Evolutionary conservation across 2,113 vertebrate genomes (phyloP).

Genomic region (Pongo abelii): DNA sequence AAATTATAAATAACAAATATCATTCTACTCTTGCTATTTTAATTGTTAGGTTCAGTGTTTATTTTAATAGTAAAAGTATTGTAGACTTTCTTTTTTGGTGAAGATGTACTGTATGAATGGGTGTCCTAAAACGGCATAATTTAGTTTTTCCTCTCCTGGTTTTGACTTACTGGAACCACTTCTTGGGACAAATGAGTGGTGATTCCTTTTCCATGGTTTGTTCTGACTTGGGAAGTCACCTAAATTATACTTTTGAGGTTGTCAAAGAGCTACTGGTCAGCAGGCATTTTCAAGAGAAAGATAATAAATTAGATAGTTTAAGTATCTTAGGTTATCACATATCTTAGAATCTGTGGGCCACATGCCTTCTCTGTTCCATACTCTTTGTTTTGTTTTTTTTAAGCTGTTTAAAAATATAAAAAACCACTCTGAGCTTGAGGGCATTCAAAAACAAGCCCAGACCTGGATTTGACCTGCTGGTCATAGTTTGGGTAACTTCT

Average conservation of each 20-base stretch:
- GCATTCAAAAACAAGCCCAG: neutral
- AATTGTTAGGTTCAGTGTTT: neutral
- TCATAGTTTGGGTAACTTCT: neutral
- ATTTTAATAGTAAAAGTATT: neutral
- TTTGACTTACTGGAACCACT: neutral
- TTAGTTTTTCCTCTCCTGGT: neutral
- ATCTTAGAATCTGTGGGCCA: neutral
- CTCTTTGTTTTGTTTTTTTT: neutral
- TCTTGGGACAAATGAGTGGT: neutral
- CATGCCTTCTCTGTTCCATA: neutral
- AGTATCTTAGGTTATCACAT: neutral
- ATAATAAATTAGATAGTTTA: neutral
- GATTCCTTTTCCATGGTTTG: neutral
- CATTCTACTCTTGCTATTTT: neutral
- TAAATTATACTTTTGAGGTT: neutral
- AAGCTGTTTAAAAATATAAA: neutral
- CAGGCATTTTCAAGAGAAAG: neutral
- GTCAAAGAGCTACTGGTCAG: neutral
- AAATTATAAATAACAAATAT: neutral
- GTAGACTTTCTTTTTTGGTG: neutral
- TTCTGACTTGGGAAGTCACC: neutral
- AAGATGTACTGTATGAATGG: neutral
- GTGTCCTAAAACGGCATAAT: neutral
- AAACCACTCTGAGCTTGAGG: neutral
- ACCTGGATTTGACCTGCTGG: neutral